Conservation (phyloP, 92 coral and sea anemone genomes). For the Porites divaricata region DNA sequence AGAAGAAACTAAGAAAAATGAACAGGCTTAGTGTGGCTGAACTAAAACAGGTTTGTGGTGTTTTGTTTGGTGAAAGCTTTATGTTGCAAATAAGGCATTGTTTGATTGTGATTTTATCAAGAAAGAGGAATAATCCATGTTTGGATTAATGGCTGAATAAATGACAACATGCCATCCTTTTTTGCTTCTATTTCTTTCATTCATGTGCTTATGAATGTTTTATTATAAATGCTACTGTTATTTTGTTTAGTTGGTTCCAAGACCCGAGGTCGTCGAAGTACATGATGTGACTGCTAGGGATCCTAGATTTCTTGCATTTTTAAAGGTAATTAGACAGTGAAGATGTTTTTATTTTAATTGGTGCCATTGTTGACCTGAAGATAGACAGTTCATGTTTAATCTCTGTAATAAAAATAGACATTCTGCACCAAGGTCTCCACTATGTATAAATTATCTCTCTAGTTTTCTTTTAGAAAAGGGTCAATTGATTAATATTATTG, state of each 20-base stretch:
- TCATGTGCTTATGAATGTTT: background rate
- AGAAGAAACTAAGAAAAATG: slow-evolving; percentile 93
- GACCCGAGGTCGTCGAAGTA: slow-evolving; percentile 99
- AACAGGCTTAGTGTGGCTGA: slow-evolving; percentile 98
- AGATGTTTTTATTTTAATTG: background rate
- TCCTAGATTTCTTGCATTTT: slow-evolving; percentile 91
- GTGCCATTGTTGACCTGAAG: too few relatives aligned
- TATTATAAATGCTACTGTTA: background rate
- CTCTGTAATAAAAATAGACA: too few relatives aligned
- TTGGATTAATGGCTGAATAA: too few relatives aligned
- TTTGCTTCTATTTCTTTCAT: background rate
- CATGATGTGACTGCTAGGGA: slow-evolving; percentile 99
- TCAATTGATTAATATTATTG: too few relatives aligned
- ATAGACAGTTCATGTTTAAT: too few relatives aligned
- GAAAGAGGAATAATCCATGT: too few relatives aligned
- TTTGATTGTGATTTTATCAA: too few relatives aligned
- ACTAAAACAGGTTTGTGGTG: slow-evolving; percentile 79
- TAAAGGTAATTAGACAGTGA: slow-evolving; percentile 75
- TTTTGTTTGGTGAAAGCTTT: background rate
- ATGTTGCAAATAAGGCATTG: too few relatives aligned
- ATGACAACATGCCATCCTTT: background rate
- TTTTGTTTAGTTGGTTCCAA: slow-evolving; percentile 79
- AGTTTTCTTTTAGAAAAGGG: too few relatives aligned
- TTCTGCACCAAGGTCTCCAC: too few relatives aligned
- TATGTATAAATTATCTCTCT: too few relatives aligned